A percentile compares a stretch with the other conserved stretches of the same genome.
These are phyloP conservation scores for Apodemia duryi DNA, from an alignment of 2,888 invertebrate species.

Conservation along the genomic window DNA sequence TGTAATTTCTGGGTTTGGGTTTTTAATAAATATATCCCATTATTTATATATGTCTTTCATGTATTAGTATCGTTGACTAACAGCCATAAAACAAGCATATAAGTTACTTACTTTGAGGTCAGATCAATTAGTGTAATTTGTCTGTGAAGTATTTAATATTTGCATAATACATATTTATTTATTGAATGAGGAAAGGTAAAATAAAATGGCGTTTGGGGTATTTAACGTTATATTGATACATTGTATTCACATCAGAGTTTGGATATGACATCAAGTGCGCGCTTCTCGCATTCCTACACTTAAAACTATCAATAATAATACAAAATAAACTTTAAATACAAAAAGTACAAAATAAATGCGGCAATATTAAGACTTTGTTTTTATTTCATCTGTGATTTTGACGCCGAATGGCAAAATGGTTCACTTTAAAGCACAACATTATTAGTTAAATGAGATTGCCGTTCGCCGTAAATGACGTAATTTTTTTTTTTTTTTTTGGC, in stretches of 20 bases:
- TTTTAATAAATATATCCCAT: too few species aligned
- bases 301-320: slow-evolving; percentile 31
- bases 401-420: slow-evolving; percentile 33
- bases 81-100: too few species aligned
- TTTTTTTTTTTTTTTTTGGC: too few species aligned
- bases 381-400: slow-evolving; percentile 50
- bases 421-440: not conserved
- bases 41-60: too few species aligned
- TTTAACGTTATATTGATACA: slow-evolving; percentile 60
- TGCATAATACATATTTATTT: too few species aligned
- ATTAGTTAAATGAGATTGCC: not conserved
- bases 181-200: slow-evolving; percentile 17
- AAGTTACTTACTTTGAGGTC: too few species aligned
- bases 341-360: slow-evolving; percentile 50
- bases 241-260: slow-evolving; percentile 44
- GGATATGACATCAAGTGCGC: slow-evolving; percentile 60
- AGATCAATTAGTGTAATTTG: too few species aligned
- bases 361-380: slow-evolving; percentile 36
- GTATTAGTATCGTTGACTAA: too few species aligned
- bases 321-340: slow-evolving; percentile 37
- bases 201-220: slow-evolving; percentile 40
- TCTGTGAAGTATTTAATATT: too few species aligned
- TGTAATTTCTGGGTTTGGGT: too few species aligned
- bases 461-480: too few species aligned
- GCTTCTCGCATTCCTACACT: slow-evolving; percentile 43